These are phyloP conservation scores for Enteromius afrohamiltoni DNA, from an alignment of 2,797 vertebrate genomes.

Conservation along the genomic window DNA sequence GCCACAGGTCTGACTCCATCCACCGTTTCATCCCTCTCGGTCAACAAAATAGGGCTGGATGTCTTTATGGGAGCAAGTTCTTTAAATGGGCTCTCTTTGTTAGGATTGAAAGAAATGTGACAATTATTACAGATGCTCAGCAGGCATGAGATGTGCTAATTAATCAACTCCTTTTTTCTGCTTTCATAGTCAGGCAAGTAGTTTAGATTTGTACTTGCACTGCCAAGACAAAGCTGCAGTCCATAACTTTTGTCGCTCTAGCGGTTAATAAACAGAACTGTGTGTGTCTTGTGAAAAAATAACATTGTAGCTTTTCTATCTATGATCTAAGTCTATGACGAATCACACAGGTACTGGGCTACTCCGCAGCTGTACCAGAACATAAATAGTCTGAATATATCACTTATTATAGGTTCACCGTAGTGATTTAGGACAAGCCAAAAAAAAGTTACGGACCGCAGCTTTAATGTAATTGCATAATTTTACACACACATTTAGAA, in stretches of 20 bases:
- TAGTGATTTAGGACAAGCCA: too few relatives aligned
- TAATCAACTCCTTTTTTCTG: not conserved
- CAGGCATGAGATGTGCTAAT: not conserved
- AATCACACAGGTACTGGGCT: too few relatives aligned
- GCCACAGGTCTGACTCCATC: conserved; percentile 34
- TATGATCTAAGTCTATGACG: too few relatives aligned
- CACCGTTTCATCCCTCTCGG: not conserved
- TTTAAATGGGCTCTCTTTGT: conserved; percentile 59
- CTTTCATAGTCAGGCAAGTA: not conserved
- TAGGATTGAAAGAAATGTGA: not conserved
- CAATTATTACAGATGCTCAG: not conserved
- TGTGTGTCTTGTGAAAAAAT: too few relatives aligned
- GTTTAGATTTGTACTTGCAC: not conserved
- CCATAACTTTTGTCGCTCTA: too few relatives aligned
- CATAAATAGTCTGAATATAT: too few relatives aligned
- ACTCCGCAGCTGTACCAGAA: too few relatives aligned
- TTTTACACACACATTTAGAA: not conserved
- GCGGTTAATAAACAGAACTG: too few relatives aligned
- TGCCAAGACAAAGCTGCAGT: not conserved
- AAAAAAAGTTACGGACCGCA: too few relatives aligned
- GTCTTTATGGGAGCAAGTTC: conserved; percentile 67
- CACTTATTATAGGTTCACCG: too few relatives aligned
- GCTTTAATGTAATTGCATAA: not conserved
- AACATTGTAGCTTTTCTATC: too few relatives aligned
- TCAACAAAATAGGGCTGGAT: conserved; percentile 70